Conservation (phyloP, 2,797 vertebrate genomes). For the Hephaestus fuliginosus region DNA sequence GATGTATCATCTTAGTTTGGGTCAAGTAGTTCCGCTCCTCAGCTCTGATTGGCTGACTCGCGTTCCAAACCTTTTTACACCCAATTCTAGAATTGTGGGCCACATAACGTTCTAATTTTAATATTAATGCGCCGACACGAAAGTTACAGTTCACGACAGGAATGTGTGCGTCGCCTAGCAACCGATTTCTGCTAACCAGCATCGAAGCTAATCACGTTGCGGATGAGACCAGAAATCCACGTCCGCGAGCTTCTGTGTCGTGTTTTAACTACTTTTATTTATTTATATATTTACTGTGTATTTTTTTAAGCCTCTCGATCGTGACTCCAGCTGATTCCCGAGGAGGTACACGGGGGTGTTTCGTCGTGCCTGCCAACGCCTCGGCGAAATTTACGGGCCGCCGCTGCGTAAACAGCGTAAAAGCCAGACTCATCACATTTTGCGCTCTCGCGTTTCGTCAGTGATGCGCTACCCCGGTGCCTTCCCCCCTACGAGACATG, state of each 20-base stretch:
- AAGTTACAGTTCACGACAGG: neutral
- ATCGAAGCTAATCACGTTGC: neutral
- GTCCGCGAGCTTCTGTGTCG: no score
- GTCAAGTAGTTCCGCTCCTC: neutral
- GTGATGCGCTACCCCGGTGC: constrained; percentile 68
- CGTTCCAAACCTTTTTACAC: neutral
- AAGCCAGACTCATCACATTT: constrained; percentile 57
- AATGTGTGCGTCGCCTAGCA: constrained; percentile 62
- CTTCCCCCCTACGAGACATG: constrained; percentile 64
- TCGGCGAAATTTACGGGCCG: constrained; percentile 9
- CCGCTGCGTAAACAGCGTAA: constrained; percentile 69
- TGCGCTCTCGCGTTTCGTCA: constrained; percentile 66
- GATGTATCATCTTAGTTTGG: neutral
- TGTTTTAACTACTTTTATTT: neutral
- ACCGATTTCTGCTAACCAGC: constrained; percentile 18
- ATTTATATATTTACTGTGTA: neutral
- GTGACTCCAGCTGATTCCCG: neutral
- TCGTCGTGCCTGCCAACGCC: constrained; percentile 22
- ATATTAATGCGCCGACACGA: neutral
- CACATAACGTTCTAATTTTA: neutral
- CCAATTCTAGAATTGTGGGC: neutral
- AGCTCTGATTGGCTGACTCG: neutral
- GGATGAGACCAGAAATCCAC: rapidly evolving
- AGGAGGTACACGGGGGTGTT: neutral
- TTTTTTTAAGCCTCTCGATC: neutral